Evolutionary conservation across 1,140 invertebrate genomes (phyloP).

Genomic region (Chironomus tepperi): DNA sequence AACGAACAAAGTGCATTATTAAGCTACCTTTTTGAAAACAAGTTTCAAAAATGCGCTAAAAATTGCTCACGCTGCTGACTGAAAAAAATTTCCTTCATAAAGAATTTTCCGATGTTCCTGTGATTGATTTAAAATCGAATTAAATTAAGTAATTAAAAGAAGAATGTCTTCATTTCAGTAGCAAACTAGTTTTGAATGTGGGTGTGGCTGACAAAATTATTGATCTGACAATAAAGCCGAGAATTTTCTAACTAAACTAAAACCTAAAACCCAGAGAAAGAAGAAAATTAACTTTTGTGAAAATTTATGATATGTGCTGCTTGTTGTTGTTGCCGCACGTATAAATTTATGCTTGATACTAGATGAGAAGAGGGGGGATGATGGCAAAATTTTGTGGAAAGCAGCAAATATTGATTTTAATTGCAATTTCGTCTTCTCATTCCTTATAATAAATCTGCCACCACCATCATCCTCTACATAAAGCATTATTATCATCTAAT

Average conservation of each 20-base stretch:
- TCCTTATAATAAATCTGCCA: not conserved
- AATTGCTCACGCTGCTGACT: not conserved
- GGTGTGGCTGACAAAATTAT: conserved; percentile 19
- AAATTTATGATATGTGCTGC: conserved; percentile 18
- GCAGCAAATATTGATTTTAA: conserved; percentile 11
- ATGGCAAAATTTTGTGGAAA: too few relatives aligned
- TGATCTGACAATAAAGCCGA: conserved; percentile 15
- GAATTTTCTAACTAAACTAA: not conserved
- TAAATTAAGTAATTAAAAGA: not conserved
- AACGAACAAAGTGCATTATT: too few relatives aligned
- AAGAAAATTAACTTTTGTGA: conserved; percentile 22
- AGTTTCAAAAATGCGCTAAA: too few relatives aligned
- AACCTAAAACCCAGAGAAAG: not conserved
- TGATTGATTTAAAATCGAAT: conserved; percentile 15
- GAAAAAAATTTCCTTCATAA: not conserved
- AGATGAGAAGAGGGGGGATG: too few relatives aligned
- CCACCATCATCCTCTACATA: not conserved
- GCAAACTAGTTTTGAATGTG: not conserved
- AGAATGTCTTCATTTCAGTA: not conserved
- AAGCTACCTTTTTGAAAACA: too few relatives aligned
- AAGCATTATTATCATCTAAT: not conserved
- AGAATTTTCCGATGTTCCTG: not conserved
- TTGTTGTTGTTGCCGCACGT: not conserved
- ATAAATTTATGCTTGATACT: not conserved
- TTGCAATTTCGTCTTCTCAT: conserved; percentile 9